phyloP scores from a whole-genome alignment of 2,797 vertebrate species.

The Gallinago solitaria region DNA sequence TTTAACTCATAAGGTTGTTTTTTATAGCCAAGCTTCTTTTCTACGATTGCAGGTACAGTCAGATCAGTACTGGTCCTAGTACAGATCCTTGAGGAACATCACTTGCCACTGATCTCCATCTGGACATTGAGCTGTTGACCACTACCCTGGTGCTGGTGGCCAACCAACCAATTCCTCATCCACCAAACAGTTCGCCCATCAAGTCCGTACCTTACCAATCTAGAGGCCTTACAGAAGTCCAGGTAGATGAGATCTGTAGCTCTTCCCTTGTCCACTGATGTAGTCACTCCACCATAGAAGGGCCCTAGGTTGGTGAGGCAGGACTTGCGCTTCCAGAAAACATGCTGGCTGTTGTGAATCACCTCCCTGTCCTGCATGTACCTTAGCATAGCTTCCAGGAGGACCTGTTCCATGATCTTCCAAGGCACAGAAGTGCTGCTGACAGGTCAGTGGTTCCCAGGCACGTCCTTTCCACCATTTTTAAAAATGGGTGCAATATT shows the following conservation, averaged over 20 bases:
- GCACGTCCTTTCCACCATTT: not conserved
- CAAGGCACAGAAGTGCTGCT: not conserved
- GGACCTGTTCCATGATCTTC: not conserved
- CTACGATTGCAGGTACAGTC: not conserved
- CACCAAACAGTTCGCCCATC: not conserved
- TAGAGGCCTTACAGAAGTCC: not conserved
- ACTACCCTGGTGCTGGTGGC: not conserved
- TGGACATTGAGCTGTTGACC: not conserved
- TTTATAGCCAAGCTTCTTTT: not conserved
- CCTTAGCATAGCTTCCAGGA: not conserved
- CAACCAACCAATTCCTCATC: not conserved
- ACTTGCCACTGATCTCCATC: not conserved
- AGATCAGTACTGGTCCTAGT: not conserved
- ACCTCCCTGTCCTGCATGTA: not conserved
- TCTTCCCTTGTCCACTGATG: not conserved
- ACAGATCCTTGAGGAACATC: not conserved
- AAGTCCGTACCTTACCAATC: not conserved
- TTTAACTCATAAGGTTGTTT: not conserved
- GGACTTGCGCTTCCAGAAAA: not conserved
- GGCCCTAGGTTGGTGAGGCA: not conserved
- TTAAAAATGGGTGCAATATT: not conserved
- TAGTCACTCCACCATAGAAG: not conserved
- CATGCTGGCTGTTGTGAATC: not conserved
- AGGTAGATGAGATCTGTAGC: not conserved
- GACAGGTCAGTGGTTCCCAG: not conserved